Conservation (phyloP, 2,797 vertebrate species). For the Pipistrellus pygmaeus region DNA sequence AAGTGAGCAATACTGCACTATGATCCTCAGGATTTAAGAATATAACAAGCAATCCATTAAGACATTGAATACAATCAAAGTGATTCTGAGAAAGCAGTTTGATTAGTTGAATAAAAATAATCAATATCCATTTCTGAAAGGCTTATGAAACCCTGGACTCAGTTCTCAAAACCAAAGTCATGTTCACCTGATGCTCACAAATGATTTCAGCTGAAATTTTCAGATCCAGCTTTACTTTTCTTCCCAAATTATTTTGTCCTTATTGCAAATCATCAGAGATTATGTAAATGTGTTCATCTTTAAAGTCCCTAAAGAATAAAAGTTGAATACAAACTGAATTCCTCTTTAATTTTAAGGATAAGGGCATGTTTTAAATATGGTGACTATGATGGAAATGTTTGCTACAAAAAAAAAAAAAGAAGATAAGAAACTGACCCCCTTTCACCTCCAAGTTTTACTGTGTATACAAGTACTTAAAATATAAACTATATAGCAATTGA, state of each 20-base stretch:
- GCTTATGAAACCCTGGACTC: neutral
- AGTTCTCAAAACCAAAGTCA: slow-evolving; percentile 52
- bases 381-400: neutral
- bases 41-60: neutral
- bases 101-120: neutral
- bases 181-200: slow-evolving; percentile 2
- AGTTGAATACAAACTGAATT: neutral
- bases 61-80: neutral
- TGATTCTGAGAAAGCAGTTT: slow-evolving; percentile 22
- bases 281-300: slow-evolving; percentile 30
- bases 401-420: neutral
- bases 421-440: too few species aligned
- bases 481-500: slow-evolving; percentile 44
- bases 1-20: neutral
- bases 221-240: neutral
- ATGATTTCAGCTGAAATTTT: neutral
- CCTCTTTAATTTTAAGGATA: slow-evolving; percentile 32
- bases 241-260: slow-evolving; percentile 29
- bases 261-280: slow-evolving; percentile 12
- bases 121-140: slow-evolving; percentile 35
- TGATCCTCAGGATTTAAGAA: slow-evolving; percentile 29
- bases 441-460: slow-evolving; percentile 33
- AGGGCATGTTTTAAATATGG: slow-evolving; percentile 13
- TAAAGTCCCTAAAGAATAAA: slow-evolving; percentile 35
- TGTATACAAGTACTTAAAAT: slow-evolving; percentile 43